Conservation (phyloP, 2,888 invertebrate species). For the Phengaris arion region DNA sequence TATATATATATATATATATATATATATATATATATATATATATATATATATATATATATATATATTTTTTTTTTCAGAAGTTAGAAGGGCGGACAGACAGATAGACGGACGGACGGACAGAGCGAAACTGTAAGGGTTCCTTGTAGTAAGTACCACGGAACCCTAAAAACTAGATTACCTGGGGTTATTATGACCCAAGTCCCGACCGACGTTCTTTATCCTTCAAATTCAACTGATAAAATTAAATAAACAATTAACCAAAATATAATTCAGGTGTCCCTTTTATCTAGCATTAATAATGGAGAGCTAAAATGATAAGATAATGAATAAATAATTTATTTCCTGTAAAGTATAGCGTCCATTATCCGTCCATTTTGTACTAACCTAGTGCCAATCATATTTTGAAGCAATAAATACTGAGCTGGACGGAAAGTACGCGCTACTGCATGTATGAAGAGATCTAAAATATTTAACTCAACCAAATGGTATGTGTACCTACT, state of each 20-base stretch:
- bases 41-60: no score
- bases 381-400: conserved; percentile 19
- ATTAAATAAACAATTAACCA: conserved; percentile 4
- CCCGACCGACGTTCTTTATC: not conserved
- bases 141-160: no score
- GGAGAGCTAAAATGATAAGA: conserved; percentile 19
- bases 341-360: not conserved
- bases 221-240: not conserved
- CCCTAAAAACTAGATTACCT: no score
- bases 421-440: not conserved
- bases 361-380: conserved; percentile 18
- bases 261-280: conserved; percentile 11
- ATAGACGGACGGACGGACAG: no score
- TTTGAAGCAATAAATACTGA: not conserved
- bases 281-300: conserved; percentile 21
- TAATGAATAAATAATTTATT: conserved; percentile 23
- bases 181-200: no score
- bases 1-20: no score
- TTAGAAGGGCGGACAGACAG: no score
- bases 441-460: not conserved
- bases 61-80: no score
- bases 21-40: no score
- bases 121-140: no score
- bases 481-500: not conserved
- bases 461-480: not conserved